Percentiles rank a stretch among this genome's conserved stretches.
Evolutionary conservation across 1,140 invertebrate genomes (phyloP).

Genomic region (Heliconius hermathena): DNA sequence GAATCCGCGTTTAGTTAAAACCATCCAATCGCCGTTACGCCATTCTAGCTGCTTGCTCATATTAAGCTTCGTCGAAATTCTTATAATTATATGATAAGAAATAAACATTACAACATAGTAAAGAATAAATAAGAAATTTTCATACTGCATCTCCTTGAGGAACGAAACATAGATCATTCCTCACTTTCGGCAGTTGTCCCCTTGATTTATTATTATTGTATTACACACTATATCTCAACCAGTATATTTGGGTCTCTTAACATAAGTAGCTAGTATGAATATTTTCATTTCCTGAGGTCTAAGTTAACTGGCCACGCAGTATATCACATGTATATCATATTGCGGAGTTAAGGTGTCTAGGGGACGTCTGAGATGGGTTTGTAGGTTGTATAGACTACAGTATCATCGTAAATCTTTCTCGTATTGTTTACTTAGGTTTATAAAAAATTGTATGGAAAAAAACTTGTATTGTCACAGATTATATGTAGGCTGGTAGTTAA

Average conservation of each 20-base stretch:
- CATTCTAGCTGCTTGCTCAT: too few relatives aligned
- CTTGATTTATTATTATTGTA: conserved; percentile 63
- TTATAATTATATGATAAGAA: too few relatives aligned
- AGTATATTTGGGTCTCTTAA: conserved; percentile 39
- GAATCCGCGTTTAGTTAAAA: too few relatives aligned
- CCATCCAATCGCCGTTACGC: too few relatives aligned
- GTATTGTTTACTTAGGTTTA: not conserved
- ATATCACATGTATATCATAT: conserved; percentile 45
- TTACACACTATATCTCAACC: conserved; percentile 45
- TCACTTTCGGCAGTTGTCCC: conserved; percentile 59
- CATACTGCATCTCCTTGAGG: conserved; percentile 28
- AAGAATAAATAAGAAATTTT: not conserved
- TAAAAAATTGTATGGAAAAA: not conserved
- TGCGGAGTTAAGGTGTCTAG: conserved; percentile 39
- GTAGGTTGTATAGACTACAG: conserved; percentile 16
- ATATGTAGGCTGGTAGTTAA: not conserved
- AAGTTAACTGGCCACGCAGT: conserved; percentile 40
- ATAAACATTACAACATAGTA: not conserved
- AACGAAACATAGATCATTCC: conserved; percentile 51
- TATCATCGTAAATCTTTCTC: conserved; percentile 5
- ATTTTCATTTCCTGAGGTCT: conserved; percentile 29
- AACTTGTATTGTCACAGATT: not conserved
- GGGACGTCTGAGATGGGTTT: conserved; percentile 31
- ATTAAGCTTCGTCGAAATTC: too few relatives aligned
- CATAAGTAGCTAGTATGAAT: not conserved